Evolutionary conservation across 1,140 invertebrate genomes (phyloP), one percentile per base, ranked within the genome.

Genomic region (Steinernema feltiae): DNA sequence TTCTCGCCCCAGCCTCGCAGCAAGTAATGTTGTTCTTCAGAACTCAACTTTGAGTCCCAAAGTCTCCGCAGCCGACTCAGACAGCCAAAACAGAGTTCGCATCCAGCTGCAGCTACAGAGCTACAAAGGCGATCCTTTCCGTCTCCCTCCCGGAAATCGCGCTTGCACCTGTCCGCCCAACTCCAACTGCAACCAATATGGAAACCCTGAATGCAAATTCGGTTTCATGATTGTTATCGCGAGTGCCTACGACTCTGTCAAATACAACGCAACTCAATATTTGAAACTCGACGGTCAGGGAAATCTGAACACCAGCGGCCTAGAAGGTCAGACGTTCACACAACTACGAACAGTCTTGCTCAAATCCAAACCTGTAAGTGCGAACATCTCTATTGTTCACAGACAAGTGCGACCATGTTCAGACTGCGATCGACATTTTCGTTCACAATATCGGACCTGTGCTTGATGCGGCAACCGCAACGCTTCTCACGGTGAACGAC

Each of bases 201-300:
- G 24, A 7, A 63, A 12, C 3, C 53, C 53, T 27, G 24, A 3
- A 3, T 63, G 53, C 53, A 63, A 63, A 27, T 21, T n/a, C 15
- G 53, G 53, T 3, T 63, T 63, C 53, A 63, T 63, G 53, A 63
- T 63, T 21, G 53, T 63, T 3, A 63, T 63, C 12, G 53, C 53
- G 3, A 63, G 12, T 63, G 7, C 53, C 7, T 3, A 63, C 3
- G 53, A 63, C 24, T 27, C 53, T 3, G 53, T 63, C 3, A 7
- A 27, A 27, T 63, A 63, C 53, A 27, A n/a, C 3, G 7, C 53
- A 21, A 63, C 53, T 3, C 53, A 63, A 7, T 63, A n/a, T 27
- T 7, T 63, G 15, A 7, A 7, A 12, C 53, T 63, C 15, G 53
- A 63, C 53, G 24, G 24, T 21, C 2, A 63, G 3, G 53, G 53